Conservation (phyloP, 2,797 vertebrate species). For the Leucoraja ocellata region DNA sequence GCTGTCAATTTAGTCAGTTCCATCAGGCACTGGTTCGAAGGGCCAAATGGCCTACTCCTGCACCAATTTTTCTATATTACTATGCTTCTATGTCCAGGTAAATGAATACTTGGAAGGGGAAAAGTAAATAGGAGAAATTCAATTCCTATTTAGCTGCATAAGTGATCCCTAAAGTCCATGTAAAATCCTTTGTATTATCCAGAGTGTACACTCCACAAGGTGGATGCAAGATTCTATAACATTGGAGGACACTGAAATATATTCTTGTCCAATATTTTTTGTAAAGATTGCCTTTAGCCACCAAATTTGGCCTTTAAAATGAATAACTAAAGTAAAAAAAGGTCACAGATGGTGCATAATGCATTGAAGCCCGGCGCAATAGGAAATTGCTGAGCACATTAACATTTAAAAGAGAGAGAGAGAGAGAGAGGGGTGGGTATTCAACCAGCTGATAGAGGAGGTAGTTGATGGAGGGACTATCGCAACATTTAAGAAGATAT, state of each 20-base stretch:
- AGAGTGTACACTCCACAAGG: background rate
- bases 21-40: background rate
- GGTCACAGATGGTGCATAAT: background rate
- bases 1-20: background rate
- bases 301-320: background rate
- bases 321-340: background rate
- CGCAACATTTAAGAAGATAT: too few species aligned
- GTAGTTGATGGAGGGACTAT: too few species aligned
- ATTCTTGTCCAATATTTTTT: background rate
- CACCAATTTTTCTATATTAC: too few species aligned
- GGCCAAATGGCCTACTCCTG: too few species aligned
- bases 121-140: background rate
- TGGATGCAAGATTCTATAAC: background rate
- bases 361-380: background rate
- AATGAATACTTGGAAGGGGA: background rate
- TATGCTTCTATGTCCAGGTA: too few species aligned
- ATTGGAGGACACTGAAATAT: background rate
- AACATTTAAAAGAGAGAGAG: background rate
- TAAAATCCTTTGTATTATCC: background rate
- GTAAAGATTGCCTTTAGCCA: background rate
- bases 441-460: too few species aligned
- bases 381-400: background rate
- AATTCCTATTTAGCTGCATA: background rate
- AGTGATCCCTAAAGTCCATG: background rate
- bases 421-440: too few species aligned